Percentiles rank a stretch among this genome's conserved stretches.
These are phyloP conservation scores for Amniataba percoides DNA, from an alignment of 2,797 vertebrate genomes.

Conservation along the genomic window DNA sequence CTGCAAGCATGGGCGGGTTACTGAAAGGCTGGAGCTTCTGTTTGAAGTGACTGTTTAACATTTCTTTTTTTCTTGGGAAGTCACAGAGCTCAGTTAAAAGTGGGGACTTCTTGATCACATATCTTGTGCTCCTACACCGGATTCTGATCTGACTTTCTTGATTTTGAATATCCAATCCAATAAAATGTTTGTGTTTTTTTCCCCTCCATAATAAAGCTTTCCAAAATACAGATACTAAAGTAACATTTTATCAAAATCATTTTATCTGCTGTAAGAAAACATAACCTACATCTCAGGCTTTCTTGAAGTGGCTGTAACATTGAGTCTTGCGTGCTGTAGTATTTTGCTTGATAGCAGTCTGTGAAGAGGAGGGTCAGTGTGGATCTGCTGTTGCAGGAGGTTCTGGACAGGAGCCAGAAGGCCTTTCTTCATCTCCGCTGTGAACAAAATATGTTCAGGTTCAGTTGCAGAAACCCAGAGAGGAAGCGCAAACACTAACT, in stretches of 20 bases:
- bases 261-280: background rate
- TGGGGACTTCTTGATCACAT: background rate
- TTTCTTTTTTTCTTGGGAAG: background rate
- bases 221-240: background rate
- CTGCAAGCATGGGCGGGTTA: background rate
- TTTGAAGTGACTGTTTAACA: background rate
- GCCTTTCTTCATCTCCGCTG: background rate
- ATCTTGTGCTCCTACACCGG: no score
- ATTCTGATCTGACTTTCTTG: background rate
- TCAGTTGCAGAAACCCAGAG: background rate
- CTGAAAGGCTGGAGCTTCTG: background rate
- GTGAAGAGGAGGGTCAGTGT: background rate
- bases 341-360: background rate
- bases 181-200: no score
- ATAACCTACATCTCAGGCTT: background rate
- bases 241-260: background rate
- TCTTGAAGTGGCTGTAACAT: background rate
- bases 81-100: background rate
- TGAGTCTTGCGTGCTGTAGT: background rate
- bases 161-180: background rate
- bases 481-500: background rate
- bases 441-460: background rate
- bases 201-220: background rate
- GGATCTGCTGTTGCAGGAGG: slow-evolving; percentile 2
- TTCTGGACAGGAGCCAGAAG: background rate